Base-by-base conservation (phyloP, 1,140 invertebrate genomes). In the Macrobrachium rosenbergii region DNA sequence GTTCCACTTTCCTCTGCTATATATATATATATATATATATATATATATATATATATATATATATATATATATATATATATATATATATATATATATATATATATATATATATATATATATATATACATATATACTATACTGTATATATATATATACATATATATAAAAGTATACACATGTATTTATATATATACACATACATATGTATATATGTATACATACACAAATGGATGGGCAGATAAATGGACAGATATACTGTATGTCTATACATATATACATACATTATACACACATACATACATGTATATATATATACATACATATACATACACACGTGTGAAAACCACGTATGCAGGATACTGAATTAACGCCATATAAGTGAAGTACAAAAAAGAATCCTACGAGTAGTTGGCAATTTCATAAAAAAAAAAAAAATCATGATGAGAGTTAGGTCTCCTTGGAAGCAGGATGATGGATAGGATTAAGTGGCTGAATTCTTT, bases 1-100 rank as follows among this genome's bases (percentile, higher is more conserved):
- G n/a, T n/a, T n/a, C n/a, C n/a, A n/a, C n/a, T n/a, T n/a, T n/a
- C n/a, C n/a, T n/a, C n/a, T n/a, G n/a, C n/a, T n/a, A n/a, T n/a
- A n/a, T n/a, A n/a, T n/a, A 1, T 37, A 37, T 37, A 37, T 37
- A 37, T 37, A 37, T 37, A 37, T 37, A 37, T 37, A 37, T 37
- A 37, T 37, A 80, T 80, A 80, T 80, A 63, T 80, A 80, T 60
- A 80, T 80, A 63, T 80, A 16, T 75, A 37, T 75, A 37, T 75
- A 75, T 75, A 75, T 75, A 75, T 75, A 75, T 62, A n/a, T 80
- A 62, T 80, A 80, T 80, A 80, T 80, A 80, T 80, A 80, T 80
- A 81, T 14, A 43, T 64, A 81, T 64, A 45, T 17, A 81, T 81
- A 64, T 64, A 81, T 81, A 77, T 77, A 77, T 77, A 77, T 77